Conservation (phyloP, 2,113 vertebrate genomes). For the Pollachius pollachius region DNA sequence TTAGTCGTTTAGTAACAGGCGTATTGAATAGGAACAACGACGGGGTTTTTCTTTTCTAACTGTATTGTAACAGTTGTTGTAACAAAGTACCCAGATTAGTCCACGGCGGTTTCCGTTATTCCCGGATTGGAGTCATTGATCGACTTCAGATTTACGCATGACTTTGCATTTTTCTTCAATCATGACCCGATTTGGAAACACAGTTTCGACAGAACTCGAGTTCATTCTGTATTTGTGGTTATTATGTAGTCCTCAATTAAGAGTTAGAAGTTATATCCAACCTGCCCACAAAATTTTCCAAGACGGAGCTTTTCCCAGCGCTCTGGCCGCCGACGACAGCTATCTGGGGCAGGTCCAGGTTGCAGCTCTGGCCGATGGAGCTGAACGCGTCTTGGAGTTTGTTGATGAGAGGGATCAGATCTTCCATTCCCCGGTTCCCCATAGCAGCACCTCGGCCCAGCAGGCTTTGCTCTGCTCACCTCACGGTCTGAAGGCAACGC, state of each 20-base stretch:
- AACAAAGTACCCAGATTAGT: too few species aligned
- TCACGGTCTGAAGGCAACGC: constrained; percentile 2
- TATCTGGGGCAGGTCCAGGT: constrained; percentile 94
- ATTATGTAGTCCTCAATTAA: too few species aligned
- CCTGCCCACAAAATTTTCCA: constrained; percentile 97
- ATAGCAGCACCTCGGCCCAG: constrained; percentile 68
- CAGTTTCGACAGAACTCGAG: too few species aligned
- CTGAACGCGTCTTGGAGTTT: constrained; percentile 97
- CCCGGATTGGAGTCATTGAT: too few species aligned
- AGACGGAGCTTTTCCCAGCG: constrained; percentile 94
- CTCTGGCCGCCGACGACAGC: constrained; percentile 96
- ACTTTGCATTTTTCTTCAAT: too few species aligned
- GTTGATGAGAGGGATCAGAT: constrained; percentile 94
- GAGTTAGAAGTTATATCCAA: constrained; percentile 40
- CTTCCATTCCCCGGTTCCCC: constrained; percentile 98
- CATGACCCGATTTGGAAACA: too few species aligned
- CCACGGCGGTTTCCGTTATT: too few species aligned
- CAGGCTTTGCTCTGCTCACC: constrained; percentile 9
- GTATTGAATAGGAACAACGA: too few species aligned
- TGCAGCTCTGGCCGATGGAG: constrained; percentile 93
- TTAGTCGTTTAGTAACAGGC: background rate
- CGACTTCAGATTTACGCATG: too few species aligned
- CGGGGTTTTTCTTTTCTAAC: too few species aligned
- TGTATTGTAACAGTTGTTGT: too few species aligned
- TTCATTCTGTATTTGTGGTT: too few species aligned